Conservation (phyloP, 37 sponge, comb jelly and placozoan species). For the Halisarca cf. caerulea region DNA sequence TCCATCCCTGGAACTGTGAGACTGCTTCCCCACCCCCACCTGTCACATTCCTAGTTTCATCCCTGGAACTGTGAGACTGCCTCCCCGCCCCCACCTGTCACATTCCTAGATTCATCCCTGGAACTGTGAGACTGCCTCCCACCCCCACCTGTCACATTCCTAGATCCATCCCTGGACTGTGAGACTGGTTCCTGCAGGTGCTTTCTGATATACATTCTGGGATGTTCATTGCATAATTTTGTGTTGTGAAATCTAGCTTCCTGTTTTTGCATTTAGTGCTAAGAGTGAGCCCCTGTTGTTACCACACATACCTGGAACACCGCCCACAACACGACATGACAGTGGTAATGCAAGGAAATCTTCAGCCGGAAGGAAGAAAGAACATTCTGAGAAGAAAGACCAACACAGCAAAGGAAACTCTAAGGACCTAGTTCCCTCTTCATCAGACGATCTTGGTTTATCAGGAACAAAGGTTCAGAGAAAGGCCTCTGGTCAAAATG, state of each 20-base stretch:
- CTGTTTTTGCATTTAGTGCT: neutral
- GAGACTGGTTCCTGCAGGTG: too few species aligned
- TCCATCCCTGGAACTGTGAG: too few species aligned
- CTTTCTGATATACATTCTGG: neutral
- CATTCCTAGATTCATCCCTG: too few species aligned
- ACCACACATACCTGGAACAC: neutral
- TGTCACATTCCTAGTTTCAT: too few species aligned
- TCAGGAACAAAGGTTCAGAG: neutral
- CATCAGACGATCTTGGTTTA: neutral
- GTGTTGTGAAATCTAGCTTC: too few species aligned
- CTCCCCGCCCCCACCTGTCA: too few species aligned
- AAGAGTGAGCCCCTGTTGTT: constrained; percentile 14
- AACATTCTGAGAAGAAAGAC: neutral
- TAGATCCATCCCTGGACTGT: too few species aligned
- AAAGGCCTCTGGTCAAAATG: neutral
- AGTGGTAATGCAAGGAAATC: neutral
- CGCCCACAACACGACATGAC: neutral
- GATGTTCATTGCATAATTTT: neutral
- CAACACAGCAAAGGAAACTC: too few species aligned
- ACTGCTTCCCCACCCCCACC: too few species aligned
- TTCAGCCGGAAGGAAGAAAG: constrained; percentile 10
- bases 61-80: too few species aligned
- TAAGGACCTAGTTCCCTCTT: neutral
- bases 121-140: too few species aligned
- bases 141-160: too few species aligned